Base-by-base conservation (phyloP, 1,140 invertebrate species). In the Cyphomyrmex costatus region DNA sequence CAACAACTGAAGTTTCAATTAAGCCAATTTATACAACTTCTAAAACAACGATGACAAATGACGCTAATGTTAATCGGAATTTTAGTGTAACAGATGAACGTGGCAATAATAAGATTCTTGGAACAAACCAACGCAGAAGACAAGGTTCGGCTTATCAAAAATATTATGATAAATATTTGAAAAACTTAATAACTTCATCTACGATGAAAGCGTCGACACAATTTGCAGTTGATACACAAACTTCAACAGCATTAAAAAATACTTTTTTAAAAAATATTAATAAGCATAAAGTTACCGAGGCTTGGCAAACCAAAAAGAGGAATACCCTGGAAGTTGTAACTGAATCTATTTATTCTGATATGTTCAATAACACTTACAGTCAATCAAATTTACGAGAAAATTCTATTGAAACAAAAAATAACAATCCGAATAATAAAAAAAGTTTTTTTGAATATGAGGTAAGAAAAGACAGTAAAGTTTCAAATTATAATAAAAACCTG, bases 401-500 rank as follows among this genome's bases (percentile, higher is more conserved):
- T 27, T 16, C 61, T 5, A 12, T 46, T 58, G 12, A 12, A 42
- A 33, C 42, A 12, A 33, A 33, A 8, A 65, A 27, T 21, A 30
- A 21, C 10, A 68, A 66, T 3, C 27, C 65, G 1, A 12, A 12
- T 19, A 86, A 12, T 56, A 51, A 3, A 19, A 10, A 71, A 24
- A n/a, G 46, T 16, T 58, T 42, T 14, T 16, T 36, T 8, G 36
- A 68, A 1, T 30, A 42, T 3, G 49, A 60, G 14, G 36, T 49
- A 3, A 86, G 42, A 51, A 80, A 83, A 27, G 1, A 16, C 7
- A 14, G 65, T 12, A 36, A 30, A 3, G 2, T 66, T 27, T 24
- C 33, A 5, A 56, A 71, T 7, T 86, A 79, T 65, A 19, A 53
- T 10, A 53, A 68, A 12, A 53, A 86, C 49, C 4, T 82, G 8